Evolutionary conservation across 2,888 invertebrate species (phyloP), one percentile per base, ranked within the genome.

Genomic region (Drosophila mulleri): DNA sequence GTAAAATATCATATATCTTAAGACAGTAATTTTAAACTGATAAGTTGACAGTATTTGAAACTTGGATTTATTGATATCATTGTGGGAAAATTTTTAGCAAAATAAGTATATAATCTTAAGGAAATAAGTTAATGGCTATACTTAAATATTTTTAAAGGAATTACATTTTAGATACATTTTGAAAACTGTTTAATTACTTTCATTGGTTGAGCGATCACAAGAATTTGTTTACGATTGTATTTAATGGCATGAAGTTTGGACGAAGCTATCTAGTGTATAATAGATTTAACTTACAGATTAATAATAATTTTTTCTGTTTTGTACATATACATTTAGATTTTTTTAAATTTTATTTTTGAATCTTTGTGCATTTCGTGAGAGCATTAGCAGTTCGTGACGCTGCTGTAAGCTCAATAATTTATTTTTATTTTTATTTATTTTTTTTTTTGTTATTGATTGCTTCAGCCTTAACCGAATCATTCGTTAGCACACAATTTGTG

Each of bases 401-500:
- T n/a, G 45, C 20, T 2, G 37, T 35, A 35, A 56, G 20, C 3
- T 18, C 6, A 20, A 16, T 20, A 42, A 20, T 23, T 32, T 45
- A 2, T 16, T 16, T 16, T 16, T 37, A 32, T 37, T 1, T 37
- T 11, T 41, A 9, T 42, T 16, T 45, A 20, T 52, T 26, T 41
- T 9, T 42, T 16, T 45, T 26, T 52, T 26, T 48, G 12, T 48
- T 41, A 42, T 26, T 74, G 70, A 75, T 74, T 78, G 57, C 50
- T 29, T 42, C 37, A 44, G 48, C 59, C 37, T 56, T 52, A 76
- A 67, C 50, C 44, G 35, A 23, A 20, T 44, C 53, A 53, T 66
- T 82, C 52, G 72, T 58, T 66, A 68, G 66, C 83, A 73, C 45
- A 56, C 54, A 64, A 66, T 67, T 80, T 62, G 63, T 60, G 61